phyloP scores from a whole-genome alignment of 2,113 vertebrate species.

The Dascyllus trimaculatus region DNA sequence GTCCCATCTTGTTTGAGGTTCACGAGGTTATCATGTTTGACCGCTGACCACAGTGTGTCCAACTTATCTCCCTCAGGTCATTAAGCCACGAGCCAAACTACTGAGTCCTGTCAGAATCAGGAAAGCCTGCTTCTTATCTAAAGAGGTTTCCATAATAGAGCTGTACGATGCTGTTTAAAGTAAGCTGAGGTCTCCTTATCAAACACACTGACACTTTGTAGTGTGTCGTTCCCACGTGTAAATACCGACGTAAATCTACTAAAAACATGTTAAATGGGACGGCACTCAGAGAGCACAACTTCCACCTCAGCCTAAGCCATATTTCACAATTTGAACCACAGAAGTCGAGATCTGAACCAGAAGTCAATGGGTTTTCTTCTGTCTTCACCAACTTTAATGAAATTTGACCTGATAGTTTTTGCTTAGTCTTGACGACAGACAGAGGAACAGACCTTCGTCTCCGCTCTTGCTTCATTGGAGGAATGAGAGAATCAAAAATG shows the following conservation, averaged over 20 bases:
- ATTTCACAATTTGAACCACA: too few species aligned
- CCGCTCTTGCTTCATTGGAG: too few species aligned
- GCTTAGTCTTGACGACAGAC: too few species aligned
- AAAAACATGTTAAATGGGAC: too few species aligned
- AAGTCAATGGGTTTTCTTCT: too few species aligned
- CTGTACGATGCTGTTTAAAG: slow-evolving; percentile 7
- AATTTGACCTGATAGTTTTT: too few species aligned
- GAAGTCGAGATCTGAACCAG: too few species aligned
- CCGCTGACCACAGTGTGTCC: background rate
- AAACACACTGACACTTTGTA: slow-evolving; percentile 13
- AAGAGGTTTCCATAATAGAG: slow-evolving; percentile 4
- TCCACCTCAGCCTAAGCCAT: too few species aligned
- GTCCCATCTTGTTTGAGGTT: slow-evolving; percentile 48
- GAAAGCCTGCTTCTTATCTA: slow-evolving; percentile 53
- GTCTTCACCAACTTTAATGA: too few species aligned
- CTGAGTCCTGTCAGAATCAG: slow-evolving; percentile 27
- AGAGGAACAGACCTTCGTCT: too few species aligned
- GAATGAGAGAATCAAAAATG: too few species aligned
- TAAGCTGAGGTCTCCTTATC: background rate
- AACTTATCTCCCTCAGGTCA: slow-evolving; percentile 52
- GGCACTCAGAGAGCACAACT: too few species aligned
- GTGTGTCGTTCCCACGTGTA: background rate
- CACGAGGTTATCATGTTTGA: slow-evolving; percentile 52
- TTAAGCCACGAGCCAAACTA: slow-evolving; percentile 6
- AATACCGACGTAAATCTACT: background rate